Percentiles rank a stretch among this genome's conserved stretches.
Evolutionary conservation across 2,797 vertebrate genomes (phyloP).

Genomic region (Carduelis carduelis): DNA sequence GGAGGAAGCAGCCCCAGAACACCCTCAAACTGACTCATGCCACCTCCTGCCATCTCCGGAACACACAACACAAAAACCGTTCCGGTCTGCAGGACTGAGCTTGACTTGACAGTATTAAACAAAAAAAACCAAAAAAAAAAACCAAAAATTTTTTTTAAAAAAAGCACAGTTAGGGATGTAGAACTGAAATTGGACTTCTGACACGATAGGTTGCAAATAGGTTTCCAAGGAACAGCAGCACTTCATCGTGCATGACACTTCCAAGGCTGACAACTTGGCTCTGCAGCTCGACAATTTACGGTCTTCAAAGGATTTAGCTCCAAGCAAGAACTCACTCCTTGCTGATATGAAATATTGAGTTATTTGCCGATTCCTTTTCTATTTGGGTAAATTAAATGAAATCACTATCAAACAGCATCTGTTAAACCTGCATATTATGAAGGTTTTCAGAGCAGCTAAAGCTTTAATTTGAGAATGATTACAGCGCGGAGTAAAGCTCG

Average conservation of each 20-base stretch:
- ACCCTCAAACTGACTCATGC: background rate
- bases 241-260: background rate
- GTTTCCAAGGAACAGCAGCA: conserved; percentile 13
- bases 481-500: background rate
- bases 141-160: background rate
- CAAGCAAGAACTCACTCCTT: conserved; percentile 1
- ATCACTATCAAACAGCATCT: conserved; percentile 39
- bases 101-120: background rate
- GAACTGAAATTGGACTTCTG: background rate
- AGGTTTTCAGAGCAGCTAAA: conserved; percentile 7
- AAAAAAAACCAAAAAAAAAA: background rate
- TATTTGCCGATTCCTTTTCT: conserved; percentile 21
- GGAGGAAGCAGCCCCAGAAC: background rate
- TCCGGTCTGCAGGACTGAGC: background rate
- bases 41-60: background rate
- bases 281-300: background rate
- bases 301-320: conserved; percentile 48
- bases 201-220: conserved; percentile 6
- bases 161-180: background rate
- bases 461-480: conserved; percentile 48
- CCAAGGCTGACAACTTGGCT: conserved; percentile 19
- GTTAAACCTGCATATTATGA: conserved; percentile 23
- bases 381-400: conserved; percentile 46
- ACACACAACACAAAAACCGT: background rate
- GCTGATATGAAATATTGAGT: background rate